Evolutionary conservation across 1,140 invertebrate genomes (phyloP), one percentile per base, ranked within the genome.

Genomic region (Ceratitis capitata): DNA sequence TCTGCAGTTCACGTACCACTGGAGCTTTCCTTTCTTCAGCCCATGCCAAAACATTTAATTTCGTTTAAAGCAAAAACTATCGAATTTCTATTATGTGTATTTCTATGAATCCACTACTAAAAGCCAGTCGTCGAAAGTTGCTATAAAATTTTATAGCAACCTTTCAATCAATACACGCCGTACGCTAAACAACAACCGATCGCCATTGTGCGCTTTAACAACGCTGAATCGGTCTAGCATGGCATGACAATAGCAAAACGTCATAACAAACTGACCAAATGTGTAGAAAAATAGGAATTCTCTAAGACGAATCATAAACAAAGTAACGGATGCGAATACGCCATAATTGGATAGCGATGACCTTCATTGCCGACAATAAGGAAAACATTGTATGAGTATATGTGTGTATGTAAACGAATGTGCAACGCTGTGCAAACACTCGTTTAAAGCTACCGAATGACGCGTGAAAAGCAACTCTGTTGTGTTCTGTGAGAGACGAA

Each of bases 221-320:
- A n/a, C n/a, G 39, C 39, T 78, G 19, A 78, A 45, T 1, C n/a
- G 12, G 19, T 19, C 42, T 45, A 3, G 23, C 4, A 78, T 9
- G 45, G n/a, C 39, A 78, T 32, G 45, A 19, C 39, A 26, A n/a
- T 19, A 23, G 51, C n/a, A 56, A 45, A 32, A 78, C 42, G 10
- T 78, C 69, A 45, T 42, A 78, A 78, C 39, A 78, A 61, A 78
- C 69, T 47, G 23, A 19, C 69, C 69, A 78, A 45, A 78, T 78
- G n/a, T 78, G 39, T 78, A 78, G 12, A n/a, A 45, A 42, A 78
- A 78, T 78, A 42, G 69, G 69, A 78, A 78, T 78, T 14, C 69
- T 45, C 69, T 78, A 78, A 32, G 35, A 78, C 19, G 69, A 78
- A 42, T 78, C 69, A 39, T 78, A 78, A 78, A 78, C 69, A 78